Conservation (phyloP, 2,888 invertebrate species). For the Penaeus monodon region DNA sequence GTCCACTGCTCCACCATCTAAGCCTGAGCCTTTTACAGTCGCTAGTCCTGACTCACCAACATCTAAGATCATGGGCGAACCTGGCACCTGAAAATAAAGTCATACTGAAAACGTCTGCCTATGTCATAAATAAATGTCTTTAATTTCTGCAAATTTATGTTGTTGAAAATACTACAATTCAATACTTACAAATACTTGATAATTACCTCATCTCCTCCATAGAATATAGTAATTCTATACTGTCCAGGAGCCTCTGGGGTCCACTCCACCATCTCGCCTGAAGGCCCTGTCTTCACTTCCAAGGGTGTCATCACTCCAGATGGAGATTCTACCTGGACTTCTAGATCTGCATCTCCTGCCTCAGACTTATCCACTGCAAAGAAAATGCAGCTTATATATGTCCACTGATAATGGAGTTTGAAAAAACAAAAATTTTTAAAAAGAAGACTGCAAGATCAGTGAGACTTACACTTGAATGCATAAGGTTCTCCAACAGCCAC, state of each 20-base stretch:
- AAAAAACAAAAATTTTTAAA: not conserved
- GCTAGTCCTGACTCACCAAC: constrained; percentile 76
- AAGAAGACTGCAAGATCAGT: not conserved
- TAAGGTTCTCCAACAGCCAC: constrained; percentile 74
- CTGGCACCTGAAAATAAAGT: constrained; percentile 66
- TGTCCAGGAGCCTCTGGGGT: constrained; percentile 87
- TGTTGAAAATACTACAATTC: not conserved
- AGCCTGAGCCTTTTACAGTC: constrained; percentile 76
- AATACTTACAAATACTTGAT: not conserved
- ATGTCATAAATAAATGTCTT: too few species aligned
- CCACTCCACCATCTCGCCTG: constrained; percentile 82
- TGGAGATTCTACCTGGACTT: constrained; percentile 89
- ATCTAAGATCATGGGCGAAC: constrained; percentile 74
- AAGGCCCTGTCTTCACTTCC: constrained; percentile 75
- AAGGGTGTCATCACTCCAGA: constrained; percentile 86
- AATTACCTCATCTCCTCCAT: constrained; percentile 74
- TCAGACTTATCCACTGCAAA: constrained; percentile 81
- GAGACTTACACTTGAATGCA: constrained; percentile 56
- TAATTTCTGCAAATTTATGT: not conserved
- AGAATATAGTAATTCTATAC: constrained; percentile 76
- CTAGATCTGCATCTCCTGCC: constrained; percentile 87
- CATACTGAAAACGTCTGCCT: not conserved
- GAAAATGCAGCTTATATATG: not conserved
- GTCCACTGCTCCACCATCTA: constrained; percentile 73
- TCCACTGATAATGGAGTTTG: not conserved